These are phyloP conservation scores for Bostrychus sinensis DNA, from an alignment of 2,113 vertebrate species.

Conservation along the genomic window DNA sequence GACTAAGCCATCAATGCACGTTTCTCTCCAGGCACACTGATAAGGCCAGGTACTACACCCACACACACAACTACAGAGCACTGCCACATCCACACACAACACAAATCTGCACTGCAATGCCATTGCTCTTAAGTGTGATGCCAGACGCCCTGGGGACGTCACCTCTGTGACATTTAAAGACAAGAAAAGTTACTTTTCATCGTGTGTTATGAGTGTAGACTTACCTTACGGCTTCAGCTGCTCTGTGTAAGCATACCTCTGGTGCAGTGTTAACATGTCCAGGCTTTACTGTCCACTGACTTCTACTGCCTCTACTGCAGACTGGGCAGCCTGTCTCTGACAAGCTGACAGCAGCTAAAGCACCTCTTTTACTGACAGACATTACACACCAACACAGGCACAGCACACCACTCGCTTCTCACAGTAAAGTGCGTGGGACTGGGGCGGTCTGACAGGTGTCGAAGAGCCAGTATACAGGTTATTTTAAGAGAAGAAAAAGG, in stretches of 20 bases:
- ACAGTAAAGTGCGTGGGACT: slow-evolving; percentile 30
- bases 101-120: slow-evolving; percentile 96
- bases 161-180: slow-evolving; percentile 44
- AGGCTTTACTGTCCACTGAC: slow-evolving; percentile 99
- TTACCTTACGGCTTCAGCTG: slow-evolving; percentile 91
- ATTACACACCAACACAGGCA: too few species aligned
- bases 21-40: slow-evolving; percentile 35
- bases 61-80: slow-evolving; percentile 39
- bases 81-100: slow-evolving; percentile 49
- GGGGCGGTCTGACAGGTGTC: slow-evolving; percentile 26
- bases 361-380: slow-evolving; percentile 57
- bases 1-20: slow-evolving; percentile 42
- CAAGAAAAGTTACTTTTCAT: slow-evolving; percentile 54
- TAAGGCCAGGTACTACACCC: slow-evolving; percentile 51
- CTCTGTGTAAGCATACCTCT: slow-evolving; percentile 97
- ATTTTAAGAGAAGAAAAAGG: not conserved
- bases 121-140: slow-evolving; percentile 93
- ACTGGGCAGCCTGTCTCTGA: slow-evolving; percentile 74
- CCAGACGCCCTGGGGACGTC: slow-evolving; percentile 86
- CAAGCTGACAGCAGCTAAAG: slow-evolving; percentile 78
- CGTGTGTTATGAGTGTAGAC: slow-evolving; percentile 85
- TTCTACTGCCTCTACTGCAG: slow-evolving; percentile 95
- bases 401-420: slow-evolving; percentile 39
- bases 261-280: slow-evolving; percentile 98
- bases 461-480: not conserved